Base-by-base conservation (phyloP, 2,113 vertebrate species). In the Zapornia atra region DNA sequence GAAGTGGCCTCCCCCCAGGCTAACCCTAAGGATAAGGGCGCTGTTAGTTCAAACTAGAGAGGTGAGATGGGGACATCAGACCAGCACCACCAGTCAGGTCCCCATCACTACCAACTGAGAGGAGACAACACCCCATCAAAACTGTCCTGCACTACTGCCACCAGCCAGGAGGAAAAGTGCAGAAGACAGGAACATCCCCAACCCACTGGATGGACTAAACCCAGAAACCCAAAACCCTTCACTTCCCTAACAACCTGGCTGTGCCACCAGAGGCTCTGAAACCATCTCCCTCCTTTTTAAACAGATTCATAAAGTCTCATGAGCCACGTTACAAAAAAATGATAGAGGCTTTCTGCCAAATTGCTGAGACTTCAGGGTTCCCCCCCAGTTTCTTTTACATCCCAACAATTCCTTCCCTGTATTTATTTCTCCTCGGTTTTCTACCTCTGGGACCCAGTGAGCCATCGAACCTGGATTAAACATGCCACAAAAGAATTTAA, bases 381-480 rank as follows among this genome's bases (percentile, higher is more conserved):
- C 29, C 33, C 12, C 50, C 25, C 4, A 22, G 48, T 66, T 95
- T 72, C 40, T 92, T 82, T 84, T 48, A 65, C 80, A 72, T 82
- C 81, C 76, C 64, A 82, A 56, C 48, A 65, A 61, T 76, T 90
- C 82, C 44, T 93, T 75, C 72, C 25, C 44, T 48, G 11, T 69
- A 82, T 86, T 95, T 95, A 82, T 92, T 95, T 94, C 88, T 94
- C 68, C 79, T 92, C 22, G 0, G 38, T 72, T 95, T 94, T 94
- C 80, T 69, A 72, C 94, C 83, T 96, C 91, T 95, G 94, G 92
- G 96, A 94, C 59, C 53, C 9, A 3, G n/a, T 44, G 65, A 92
- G 81, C 66, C 73, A 72, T 96, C 12, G 11, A 84, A 96, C 94
- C 66, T 87, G 77, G 65, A 87, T 96, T 96, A 96, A 96, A 84